Conservation (phyloP, 2,888 invertebrate species). For the Craniophora ligustri region DNA sequence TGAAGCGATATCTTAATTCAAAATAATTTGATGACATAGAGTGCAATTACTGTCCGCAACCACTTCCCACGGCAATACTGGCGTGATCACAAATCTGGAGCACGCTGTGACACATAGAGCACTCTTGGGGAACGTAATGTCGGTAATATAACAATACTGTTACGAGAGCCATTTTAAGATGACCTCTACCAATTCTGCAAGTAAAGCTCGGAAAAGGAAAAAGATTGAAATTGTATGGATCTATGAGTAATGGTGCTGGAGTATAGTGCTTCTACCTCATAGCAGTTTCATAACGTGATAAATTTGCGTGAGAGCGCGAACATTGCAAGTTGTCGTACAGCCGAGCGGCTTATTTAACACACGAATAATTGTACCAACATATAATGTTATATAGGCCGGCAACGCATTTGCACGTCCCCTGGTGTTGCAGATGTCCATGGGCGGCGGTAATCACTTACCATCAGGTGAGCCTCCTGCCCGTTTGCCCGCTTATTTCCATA, state of each 20-base stretch:
- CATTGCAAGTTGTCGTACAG: slow-evolving; percentile 66
- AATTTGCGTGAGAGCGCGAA: slow-evolving; percentile 74
- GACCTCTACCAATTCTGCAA: slow-evolving; percentile 57
- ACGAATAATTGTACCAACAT: slow-evolving; percentile 53
- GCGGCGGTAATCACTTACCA: too few relatives aligned
- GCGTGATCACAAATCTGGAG: slow-evolving; percentile 76
- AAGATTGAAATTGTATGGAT: slow-evolving; percentile 53
- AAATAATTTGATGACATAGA: slow-evolving; percentile 53
- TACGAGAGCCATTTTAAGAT: slow-evolving; percentile 58
- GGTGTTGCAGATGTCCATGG: too few relatives aligned
- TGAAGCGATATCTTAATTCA: slow-evolving; percentile 54
- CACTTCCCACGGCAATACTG: slow-evolving; percentile 78
- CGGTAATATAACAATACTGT: slow-evolving; percentile 71
- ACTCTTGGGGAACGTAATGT: slow-evolving; percentile 70
- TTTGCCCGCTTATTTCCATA: too few relatives aligned
- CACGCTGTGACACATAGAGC: slow-evolving; percentile 78
- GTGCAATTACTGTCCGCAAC: slow-evolving; percentile 70
- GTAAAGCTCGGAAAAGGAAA: slow-evolving; percentile 38
- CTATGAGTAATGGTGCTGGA: slow-evolving; percentile 60
- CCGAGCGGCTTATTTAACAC: slow-evolving; percentile 62
- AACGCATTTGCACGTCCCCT: too few relatives aligned
- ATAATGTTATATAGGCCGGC: too few relatives aligned
- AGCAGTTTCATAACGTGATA: slow-evolving; percentile 76
- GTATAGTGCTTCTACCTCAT: slow-evolving; percentile 60
- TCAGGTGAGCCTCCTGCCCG: too few relatives aligned